Base-by-base conservation (phyloP, 2,113 vertebrate genomes). In the Cryptotis parvus region DNA sequence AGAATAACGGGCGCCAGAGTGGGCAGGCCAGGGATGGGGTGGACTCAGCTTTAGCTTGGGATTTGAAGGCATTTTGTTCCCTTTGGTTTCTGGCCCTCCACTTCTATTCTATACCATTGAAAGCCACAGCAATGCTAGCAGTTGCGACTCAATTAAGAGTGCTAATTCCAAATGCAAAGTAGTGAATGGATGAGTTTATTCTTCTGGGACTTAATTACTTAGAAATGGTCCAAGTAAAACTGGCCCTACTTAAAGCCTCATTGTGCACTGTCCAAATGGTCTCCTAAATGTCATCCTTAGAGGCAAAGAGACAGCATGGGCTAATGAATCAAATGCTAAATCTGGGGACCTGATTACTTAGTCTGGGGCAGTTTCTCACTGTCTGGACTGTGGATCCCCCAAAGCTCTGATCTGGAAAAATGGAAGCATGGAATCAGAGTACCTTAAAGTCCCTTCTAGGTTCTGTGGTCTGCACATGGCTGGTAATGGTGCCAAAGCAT, bases 161-260 rank as follows among this genome's bases (percentile, higher is more conserved):
- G 10, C 83, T 45, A 65, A 80, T 86, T 93, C 86, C n/a, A 75
- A 80, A 75, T 49, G 68, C 58, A 70, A 66, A 88, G 66, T 61
- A 45, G 66, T 66, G 27, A 74, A 73, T 43, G 83, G 88, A 15
- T 78, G 18, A 20, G 10, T 74, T 96, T 94, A 77, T 93, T 92
- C 87, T 80, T 77, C 72, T 80, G 83, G 83, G 76, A 91, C 39
- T 84, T 90, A 83, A 90, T 73, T 93, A 61, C 70, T 80, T 69
- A 91, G 41, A 90, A 81, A n/a, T 70, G 52, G 68, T 41, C n/a
- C 87, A 86, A 55, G 39, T 69, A 58, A 87, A 73, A 81, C 45
- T 33, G 65, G 74, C 37, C 45, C 49, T 31, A 82, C 29, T 77
- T 81, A 39, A 69, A 85, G 58, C 73, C 41, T 83, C 75, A 76